Base-by-base conservation (phyloP, 2,797 vertebrate genomes). In the Sciaenops ocellatus region DNA sequence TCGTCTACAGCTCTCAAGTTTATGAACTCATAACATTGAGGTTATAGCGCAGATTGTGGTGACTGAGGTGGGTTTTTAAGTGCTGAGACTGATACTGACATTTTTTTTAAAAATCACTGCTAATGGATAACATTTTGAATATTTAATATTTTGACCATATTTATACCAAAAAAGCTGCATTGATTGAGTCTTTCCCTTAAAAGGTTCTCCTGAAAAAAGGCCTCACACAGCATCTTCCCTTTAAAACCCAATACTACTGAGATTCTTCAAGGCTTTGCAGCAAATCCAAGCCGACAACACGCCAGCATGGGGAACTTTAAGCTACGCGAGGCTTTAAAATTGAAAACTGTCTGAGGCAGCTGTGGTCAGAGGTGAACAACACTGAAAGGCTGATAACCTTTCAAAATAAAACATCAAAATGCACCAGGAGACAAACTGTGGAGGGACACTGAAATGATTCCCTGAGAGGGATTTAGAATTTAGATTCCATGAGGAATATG, bases 171-270 rank as follows among this genome's bases (percentile, higher is more conserved):
- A 77, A 54, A 7, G 4, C 6, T 56, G 54, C 20, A 56, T 48
- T 24, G 34, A 66, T 79, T 69, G 24, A 67, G 38, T 75, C 20
- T 22, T 56, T 60, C 20, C 24, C 48, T 54, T 42, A 48, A 66
- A 15, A 5, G 55, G 0, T 52, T 76, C 15, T 22, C 55, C 24
- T 50, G 8, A 7, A 8, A 64, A 65, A 64, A 5, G 22, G 46
- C 59, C 13, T 67, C 30, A 64, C 42, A 2, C 44, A 41, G 46
- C n/a, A 3, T 57, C 76, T 57, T 24, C 41, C 30, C 64, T 62
- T 12, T 41, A 26, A 82, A 84, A 64, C 22, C 11, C 13, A 69
- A 72, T 77, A 89, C 89, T 91, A 84, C 91, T 88, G 89, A 88
- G 78, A 75, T 59, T 63, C 10, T 12, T 20, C 63, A 24, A 10